Percentiles rank a stretch among this genome's conserved stretches.
Conservation (phyloP, 1,140 invertebrate species). For the Listronotus oregonensis region DNA sequence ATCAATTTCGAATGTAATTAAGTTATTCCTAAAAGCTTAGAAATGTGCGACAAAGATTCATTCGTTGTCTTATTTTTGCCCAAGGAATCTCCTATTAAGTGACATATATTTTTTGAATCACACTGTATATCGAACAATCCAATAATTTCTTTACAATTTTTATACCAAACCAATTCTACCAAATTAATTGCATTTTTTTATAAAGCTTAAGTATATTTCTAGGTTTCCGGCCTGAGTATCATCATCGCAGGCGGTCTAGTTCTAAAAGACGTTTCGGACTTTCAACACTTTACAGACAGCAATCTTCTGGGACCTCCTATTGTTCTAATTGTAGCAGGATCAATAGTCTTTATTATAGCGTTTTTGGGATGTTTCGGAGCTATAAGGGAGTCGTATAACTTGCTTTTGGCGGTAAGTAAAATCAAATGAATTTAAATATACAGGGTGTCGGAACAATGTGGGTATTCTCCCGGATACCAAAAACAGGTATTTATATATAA, state of each 20-base stretch:
- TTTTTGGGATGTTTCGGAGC: conserved; percentile 78
- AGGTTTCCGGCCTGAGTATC: conserved; percentile 67
- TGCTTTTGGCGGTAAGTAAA: conserved; percentile 67
- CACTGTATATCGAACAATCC: no score
- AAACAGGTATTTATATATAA: no score
- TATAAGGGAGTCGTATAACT: conserved; percentile 68
- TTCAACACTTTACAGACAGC: conserved; percentile 63
- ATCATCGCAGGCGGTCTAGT: conserved; percentile 64
- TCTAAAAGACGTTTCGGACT: conserved; percentile 61
- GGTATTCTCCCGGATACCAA: no score
- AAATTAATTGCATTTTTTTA: conserved; percentile 11
- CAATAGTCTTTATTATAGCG: conserved; percentile 72
- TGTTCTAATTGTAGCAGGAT: conserved; percentile 70
- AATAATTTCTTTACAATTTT: no score
- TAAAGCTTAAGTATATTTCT: no score
- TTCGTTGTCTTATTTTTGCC: no score
- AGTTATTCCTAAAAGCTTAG: no score
- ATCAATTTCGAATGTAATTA: no score
- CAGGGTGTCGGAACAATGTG: no score
- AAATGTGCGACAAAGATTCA: no score
- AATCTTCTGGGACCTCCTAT: conserved; percentile 64
- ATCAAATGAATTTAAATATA: background rate
- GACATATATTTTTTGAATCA: no score
- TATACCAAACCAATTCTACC: background rate
- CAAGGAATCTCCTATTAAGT: no score